phyloP scores from a whole-genome alignment of 37 sponge, comb jelly and placozoan genomes.

The Hexactinellida sp. region DNA sequence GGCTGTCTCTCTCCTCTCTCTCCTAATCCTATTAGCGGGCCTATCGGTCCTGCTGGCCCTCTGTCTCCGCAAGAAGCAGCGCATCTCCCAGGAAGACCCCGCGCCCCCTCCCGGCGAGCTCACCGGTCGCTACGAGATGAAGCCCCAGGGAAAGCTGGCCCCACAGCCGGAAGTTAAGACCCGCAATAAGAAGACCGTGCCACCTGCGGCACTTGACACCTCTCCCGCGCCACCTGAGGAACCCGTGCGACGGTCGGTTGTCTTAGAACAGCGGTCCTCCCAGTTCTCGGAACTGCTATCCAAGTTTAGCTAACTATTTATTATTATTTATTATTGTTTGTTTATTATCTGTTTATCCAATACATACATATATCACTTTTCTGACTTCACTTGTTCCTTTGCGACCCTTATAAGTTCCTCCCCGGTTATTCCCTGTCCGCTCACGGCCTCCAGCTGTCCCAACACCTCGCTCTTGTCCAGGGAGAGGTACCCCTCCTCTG shows the following conservation, averaged over 20 bases:
- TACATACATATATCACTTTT: slow-evolving; percentile 26
- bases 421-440: slow-evolving; percentile 22
- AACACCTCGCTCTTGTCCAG: slow-evolving; percentile 59
- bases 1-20: background rate
- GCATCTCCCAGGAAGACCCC: background rate
- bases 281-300: background rate
- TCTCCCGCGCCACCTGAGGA: background rate
- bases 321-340: background rate
- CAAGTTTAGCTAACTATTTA: background rate
- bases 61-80: background rate
- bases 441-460: slow-evolving; percentile 56
- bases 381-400: slow-evolving; percentile 52
- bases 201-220: background rate
- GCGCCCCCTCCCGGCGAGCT: background rate
- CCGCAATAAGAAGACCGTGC: background rate
- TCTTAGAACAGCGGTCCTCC: background rate
- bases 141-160: background rate
- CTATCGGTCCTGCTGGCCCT: background rate
- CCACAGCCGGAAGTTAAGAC: background rate
- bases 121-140: background rate
- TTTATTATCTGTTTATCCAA: background rate
- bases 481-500: slow-evolving; percentile 64
- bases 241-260: background rate
- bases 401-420: slow-evolving; percentile 60
- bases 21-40: background rate